Conservation (phyloP, 2,113 vertebrate species). For the Pteropus alecto region DNA sequence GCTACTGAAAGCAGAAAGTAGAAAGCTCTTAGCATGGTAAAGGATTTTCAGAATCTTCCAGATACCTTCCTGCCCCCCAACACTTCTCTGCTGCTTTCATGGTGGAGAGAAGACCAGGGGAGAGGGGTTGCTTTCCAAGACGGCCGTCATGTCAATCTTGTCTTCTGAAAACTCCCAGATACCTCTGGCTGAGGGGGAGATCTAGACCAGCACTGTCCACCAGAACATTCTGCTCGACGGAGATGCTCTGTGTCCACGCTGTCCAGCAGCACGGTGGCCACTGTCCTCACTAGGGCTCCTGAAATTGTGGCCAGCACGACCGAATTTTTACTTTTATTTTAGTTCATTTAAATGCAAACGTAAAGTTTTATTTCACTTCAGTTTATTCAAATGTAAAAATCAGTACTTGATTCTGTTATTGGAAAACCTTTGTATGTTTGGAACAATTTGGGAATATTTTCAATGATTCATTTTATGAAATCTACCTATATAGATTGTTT, state of each 20-base stretch:
- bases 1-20: background rate
- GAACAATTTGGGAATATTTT: background rate
- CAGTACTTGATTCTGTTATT: background rate
- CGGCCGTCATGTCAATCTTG: background rate
- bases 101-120: background rate
- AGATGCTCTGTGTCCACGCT: accelerated
- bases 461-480: background rate
- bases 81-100: background rate
- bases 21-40: background rate
- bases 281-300: background rate
- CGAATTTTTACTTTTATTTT: background rate
- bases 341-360: background rate
- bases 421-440: background rate
- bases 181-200: background rate
- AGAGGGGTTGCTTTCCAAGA: background rate
- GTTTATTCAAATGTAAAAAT: background rate
- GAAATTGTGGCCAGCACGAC: background rate
- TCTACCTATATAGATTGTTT: background rate
- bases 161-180: background rate
- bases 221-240: background rate
- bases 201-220: background rate
- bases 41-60: background rate
- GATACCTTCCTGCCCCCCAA: background rate
- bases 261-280: accelerated
- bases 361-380: background rate